A percentile compares a stretch with the other conserved stretches of the same genome.
Evolutionary conservation across 2,888 invertebrate genomes (phyloP).

Genomic region (Acrocyrtus sp.): DNA sequence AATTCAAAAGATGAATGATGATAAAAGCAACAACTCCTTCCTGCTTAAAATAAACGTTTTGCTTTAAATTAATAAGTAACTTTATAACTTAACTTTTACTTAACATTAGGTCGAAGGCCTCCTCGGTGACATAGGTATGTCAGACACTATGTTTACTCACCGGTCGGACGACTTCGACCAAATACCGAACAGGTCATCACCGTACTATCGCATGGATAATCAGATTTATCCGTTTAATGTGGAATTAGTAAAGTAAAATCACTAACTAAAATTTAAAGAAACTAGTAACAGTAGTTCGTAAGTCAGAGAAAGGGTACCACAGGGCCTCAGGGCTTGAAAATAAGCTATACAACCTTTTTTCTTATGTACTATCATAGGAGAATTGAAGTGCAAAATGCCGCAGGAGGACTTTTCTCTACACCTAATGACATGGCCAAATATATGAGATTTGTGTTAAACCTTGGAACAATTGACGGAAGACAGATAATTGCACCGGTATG

Average conservation of each 20-base stretch:
- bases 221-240: neutral
- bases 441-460: constrained; percentile 18
- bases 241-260: constrained; percentile 14
- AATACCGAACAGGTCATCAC: constrained; percentile 7
- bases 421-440: constrained; percentile 32
- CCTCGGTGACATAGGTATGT: constrained; percentile 34
- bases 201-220: constrained; percentile 20
- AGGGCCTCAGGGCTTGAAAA: too few species aligned
- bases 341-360: too few species aligned
- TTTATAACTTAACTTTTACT: too few species aligned
- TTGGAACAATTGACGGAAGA: neutral
- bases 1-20: too few species aligned
- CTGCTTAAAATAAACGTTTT: too few species aligned
- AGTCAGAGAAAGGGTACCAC: too few species aligned
- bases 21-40: too few species aligned
- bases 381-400: constrained; percentile 12
- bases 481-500: neutral
- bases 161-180: constrained; percentile 7
- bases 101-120: neutral
- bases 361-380: constrained; percentile 6
- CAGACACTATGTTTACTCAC: constrained; percentile 19
- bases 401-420: constrained; percentile 36
- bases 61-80: too few species aligned
- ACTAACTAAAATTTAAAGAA: neutral
- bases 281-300: too few species aligned